Conservation (phyloP, 2,797 vertebrate species). For the Urosaurus nigricauda region DNA sequence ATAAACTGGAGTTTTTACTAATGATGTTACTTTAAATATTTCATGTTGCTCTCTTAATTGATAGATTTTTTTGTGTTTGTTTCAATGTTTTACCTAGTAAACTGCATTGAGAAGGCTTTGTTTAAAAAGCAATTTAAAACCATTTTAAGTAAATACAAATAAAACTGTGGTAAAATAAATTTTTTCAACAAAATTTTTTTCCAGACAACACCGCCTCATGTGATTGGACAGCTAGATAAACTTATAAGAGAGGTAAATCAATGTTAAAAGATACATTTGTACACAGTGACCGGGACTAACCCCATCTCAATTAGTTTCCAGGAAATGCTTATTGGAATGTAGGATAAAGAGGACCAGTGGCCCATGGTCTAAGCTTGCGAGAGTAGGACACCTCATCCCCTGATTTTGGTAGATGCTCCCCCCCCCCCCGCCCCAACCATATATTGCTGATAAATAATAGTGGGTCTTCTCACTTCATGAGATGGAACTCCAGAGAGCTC, state of each 20-base stretch:
- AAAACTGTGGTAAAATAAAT: neutral
- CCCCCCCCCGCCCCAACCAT: too few relatives aligned
- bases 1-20: neutral
- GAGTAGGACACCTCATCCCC: neutral
- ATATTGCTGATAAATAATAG: neutral
- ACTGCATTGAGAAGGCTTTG: neutral
- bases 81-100: neutral
- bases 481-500: neutral
- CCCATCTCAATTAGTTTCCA: too few relatives aligned
- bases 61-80: neutral
- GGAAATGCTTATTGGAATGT: neutral
- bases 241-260: conserved; percentile 92
- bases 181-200: conserved; percentile 4
- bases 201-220: conserved; percentile 95
- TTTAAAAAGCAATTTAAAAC: neutral
- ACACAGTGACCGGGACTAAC: neutral
- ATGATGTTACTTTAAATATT: neutral
- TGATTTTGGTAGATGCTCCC: neutral
- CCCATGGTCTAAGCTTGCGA: neutral
- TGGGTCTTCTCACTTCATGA: neutral
- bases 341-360: neutral
- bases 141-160: neutral
- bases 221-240: conserved; percentile 97
- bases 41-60: neutral
- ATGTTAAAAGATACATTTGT: conserved; percentile 17